These are phyloP conservation scores for Nothoprocta perdicaria DNA, from an alignment of 2,113 vertebrate species.

Conservation along the genomic window DNA sequence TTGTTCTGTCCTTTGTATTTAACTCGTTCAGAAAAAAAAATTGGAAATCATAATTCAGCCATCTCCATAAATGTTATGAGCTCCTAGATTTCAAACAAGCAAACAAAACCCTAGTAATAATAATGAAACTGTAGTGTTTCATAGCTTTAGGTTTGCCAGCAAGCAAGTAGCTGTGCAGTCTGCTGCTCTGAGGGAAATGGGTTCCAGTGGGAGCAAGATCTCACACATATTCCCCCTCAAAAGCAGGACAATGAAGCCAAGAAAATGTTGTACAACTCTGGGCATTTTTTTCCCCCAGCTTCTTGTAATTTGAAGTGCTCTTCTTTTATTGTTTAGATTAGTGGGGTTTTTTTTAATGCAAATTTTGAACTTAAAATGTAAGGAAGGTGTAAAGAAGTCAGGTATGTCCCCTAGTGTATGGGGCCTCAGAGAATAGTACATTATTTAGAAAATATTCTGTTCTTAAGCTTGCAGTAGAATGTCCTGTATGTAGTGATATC, in stretches of 20 bases:
- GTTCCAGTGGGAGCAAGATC: not conserved
- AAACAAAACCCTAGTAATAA: not conserved
- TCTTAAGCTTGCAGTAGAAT: not conserved
- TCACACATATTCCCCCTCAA: not conserved
- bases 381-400: not conserved
- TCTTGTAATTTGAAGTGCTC: not conserved
- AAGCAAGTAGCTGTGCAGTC: not conserved
- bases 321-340: not conserved
- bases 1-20: conserved; percentile 27
- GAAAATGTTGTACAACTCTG: not conserved
- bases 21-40: not conserved
- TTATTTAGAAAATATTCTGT: not conserved
- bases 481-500: not conserved
- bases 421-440: not conserved
- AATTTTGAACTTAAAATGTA: not conserved
- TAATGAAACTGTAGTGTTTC: not conserved
- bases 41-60: not conserved
- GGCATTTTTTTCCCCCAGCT: not conserved
- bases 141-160: not conserved
- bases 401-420: not conserved
- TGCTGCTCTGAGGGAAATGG: not conserved
- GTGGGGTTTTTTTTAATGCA: not conserved
- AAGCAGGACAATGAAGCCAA: not conserved
- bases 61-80: not conserved
- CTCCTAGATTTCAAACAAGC: not conserved